Conservation (phyloP, 2,888 invertebrate species). For the Orthosia cruda region DNA sequence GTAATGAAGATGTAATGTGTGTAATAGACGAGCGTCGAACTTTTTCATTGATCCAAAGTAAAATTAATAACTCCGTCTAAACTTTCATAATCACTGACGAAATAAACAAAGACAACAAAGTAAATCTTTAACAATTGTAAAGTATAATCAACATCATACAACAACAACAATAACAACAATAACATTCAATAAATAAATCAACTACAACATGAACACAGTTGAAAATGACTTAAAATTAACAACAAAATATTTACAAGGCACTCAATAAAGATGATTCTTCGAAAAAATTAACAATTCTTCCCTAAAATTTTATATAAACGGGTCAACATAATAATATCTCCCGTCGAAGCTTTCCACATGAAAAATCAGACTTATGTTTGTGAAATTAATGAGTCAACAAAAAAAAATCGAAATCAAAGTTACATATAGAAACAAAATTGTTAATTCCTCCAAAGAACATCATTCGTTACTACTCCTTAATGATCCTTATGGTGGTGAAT, state of each 20-base stretch:
- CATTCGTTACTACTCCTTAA: slow-evolving; percentile 69
- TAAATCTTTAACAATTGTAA: slow-evolving; percentile 59
- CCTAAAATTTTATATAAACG: not conserved
- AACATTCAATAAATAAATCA: slow-evolving; percentile 91
- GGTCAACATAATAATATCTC: not conserved
- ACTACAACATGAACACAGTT: slow-evolving; percentile 91
- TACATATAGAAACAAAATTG: slow-evolving; percentile 14
- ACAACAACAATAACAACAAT: slow-evolving; percentile 69
- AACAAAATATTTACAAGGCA: slow-evolving; percentile 89
- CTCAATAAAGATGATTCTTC: slow-evolving; percentile 64
- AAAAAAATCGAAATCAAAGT: slow-evolving; percentile 2
- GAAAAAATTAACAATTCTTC: slow-evolving; percentile 40
- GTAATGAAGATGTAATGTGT: too few relatives aligned
- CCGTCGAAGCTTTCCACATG: not conserved
- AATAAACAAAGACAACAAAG: slow-evolving; percentile 33
- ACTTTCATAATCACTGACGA: not conserved
- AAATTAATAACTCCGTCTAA: not conserved
- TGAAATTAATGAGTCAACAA: not conserved
- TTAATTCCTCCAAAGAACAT: slow-evolving; percentile 42
- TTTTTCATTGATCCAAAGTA: not conserved
- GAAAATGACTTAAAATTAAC: slow-evolving; percentile 91
- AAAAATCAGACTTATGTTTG: slow-evolving; percentile 45
- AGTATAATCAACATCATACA: slow-evolving; percentile 63
- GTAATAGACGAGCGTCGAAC: not conserved
- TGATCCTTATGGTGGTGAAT: slow-evolving; percentile 92